Evolutionary conservation across 2,888 invertebrate genomes (phyloP), one percentile per base, ranked within the genome.

Genomic region (Drosophila ustulata): DNA sequence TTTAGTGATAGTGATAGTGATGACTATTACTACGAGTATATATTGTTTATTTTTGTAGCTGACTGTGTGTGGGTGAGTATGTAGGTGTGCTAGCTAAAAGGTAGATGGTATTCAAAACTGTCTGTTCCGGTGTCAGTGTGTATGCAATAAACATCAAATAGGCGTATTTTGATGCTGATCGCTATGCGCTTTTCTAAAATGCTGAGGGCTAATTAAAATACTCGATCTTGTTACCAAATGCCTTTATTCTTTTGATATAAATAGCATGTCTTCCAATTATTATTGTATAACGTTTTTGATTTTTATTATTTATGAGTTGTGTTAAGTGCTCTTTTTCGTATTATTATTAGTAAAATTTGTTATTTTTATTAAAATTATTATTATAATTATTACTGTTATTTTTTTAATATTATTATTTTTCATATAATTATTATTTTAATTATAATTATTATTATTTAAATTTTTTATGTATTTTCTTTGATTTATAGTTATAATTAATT

Each of bases 81-180:
- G 3, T 13, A 39, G 13, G 50, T 64, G 85, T 90, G 89, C 90
- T 92, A 92, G 89, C 92, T 92, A 87, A 91, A 92, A 89, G 92
- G 92, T 85, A 92, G 88, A 76, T 92, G 92, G 89, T 92, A 92
- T 88, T 90, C 79, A 82, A 91, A 92, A 92, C 92, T 92, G 92
- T 92, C 73, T 92, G 92, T 92, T 86, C 92, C 92, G 92, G 92
- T 92, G 92, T 92, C 92, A 92, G 92, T 92, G 92, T 92, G 88
- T 82, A 78, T 89, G 85, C 82, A 82, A 89, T 86, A 78, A 69
- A 71, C 84, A 89, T 78, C 70, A 80, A 79, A 77, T 75, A 80
- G 73, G 74, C 69, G 86, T 91, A 92, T 92, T 86, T 91, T 92
- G 92, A 74, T 76, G 88, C 77, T 61, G 70, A 64, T 71, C 67